Percentiles rank a stretch among this genome's conserved stretches.
phyloP scores from a whole-genome alignment of 2,113 vertebrate genomes.

The Daphoenositta chrysoptera region DNA sequence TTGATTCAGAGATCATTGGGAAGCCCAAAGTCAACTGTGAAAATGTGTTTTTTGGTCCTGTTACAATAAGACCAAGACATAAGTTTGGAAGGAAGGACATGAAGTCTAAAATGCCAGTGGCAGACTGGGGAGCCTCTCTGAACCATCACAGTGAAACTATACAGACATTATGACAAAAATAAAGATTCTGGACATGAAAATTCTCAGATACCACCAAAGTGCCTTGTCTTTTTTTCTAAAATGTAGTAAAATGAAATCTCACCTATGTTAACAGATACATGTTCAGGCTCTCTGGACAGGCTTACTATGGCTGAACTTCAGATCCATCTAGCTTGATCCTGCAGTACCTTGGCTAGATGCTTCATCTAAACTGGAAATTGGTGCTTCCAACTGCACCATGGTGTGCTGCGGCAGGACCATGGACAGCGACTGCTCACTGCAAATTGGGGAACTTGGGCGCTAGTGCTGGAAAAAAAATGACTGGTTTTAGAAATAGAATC shows the following conservation, averaged over 20 bases:
- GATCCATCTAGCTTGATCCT: not conserved
- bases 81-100: not conserved
- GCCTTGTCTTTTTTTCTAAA: not conserved
- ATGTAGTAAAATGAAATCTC: not conserved
- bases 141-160: not conserved
- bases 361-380: not conserved
- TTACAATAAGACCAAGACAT: not conserved
- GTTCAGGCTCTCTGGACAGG: not conserved
- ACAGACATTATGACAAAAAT: not conserved
- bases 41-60: not conserved
- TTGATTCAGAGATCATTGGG: not conserved
- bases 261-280: not conserved
- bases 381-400: not conserved
- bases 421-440: not conserved
- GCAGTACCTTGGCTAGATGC: not conserved
- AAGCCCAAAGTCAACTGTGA: not conserved
- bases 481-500: not conserved
- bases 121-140: not conserved
- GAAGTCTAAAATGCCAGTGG: not conserved
- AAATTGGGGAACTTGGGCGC: fast-evolving
- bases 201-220: not conserved
- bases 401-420: not conserved
- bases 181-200: not conserved
- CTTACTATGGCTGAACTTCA: not conserved
- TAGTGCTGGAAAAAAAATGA: fast-evolving